phyloP scores from a whole-genome alignment of 2,113 vertebrate species.

The Artemisiospiza belli region DNA sequence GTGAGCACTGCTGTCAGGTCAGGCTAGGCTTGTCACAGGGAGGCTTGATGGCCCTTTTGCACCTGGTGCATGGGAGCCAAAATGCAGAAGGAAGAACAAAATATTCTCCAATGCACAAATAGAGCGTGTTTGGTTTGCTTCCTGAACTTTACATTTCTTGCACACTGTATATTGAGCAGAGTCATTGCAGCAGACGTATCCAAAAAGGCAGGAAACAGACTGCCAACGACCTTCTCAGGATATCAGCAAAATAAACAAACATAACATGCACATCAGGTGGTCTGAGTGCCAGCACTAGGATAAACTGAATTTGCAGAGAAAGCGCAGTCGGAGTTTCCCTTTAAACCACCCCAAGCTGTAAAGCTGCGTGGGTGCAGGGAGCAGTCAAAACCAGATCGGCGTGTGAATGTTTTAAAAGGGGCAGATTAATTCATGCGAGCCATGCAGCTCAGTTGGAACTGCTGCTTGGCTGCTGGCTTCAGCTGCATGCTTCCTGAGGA shows the following conservation, averaged over 20 bases:
- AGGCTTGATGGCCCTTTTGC: background rate
- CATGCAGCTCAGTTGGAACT: constrained; percentile 7
- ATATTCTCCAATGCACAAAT: background rate
- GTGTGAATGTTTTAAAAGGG: background rate
- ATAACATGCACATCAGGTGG: constrained; percentile 24
- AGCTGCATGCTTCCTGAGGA: background rate
- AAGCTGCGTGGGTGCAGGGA: background rate
- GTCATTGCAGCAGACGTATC: background rate
- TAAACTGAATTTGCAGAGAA: background rate
- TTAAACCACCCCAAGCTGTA: constrained; percentile 18
- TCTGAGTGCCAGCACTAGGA: background rate
- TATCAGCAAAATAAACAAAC: constrained; percentile 40
- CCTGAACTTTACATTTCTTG: background rate
- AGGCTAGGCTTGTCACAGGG: background rate
- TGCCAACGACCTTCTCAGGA: constrained; percentile 17
- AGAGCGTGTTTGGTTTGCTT: background rate
- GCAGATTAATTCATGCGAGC: background rate
- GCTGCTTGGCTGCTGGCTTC: background rate
- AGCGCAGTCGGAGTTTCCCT: background rate
- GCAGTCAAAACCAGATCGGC: background rate
- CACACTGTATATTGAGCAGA: background rate
- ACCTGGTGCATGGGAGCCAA: background rate
- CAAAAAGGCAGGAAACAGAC: constrained; percentile 9
- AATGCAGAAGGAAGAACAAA: background rate
- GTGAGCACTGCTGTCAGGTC: background rate